Conservation (phyloP, 2,888 invertebrate genomes). For the Calliopum simillimum region DNA sequence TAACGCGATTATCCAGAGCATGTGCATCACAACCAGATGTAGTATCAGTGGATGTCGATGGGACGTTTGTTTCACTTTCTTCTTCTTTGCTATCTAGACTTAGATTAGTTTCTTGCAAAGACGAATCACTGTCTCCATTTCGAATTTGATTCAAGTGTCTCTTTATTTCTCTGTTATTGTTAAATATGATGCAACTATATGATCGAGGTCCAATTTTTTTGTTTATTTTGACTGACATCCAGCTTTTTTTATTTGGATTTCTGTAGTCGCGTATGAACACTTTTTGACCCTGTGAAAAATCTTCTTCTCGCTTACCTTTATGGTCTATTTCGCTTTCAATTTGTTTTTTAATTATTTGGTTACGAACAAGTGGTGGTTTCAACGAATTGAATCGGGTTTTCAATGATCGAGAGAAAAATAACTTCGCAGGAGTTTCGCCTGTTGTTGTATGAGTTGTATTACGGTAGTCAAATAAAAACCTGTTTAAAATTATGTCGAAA, state of each 20-base stretch:
- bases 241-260: constrained; percentile 28
- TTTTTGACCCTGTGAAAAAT: constrained; percentile 32
- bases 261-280: constrained; percentile 40
- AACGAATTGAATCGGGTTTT: constrained; percentile 16
- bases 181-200: neutral
- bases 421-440: constrained; percentile 35
- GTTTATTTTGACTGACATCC: constrained; percentile 8
- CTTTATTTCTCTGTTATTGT: constrained; percentile 15
- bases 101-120: no score
- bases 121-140: no score
- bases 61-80: no score
- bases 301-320: constrained; percentile 36
- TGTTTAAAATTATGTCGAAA: constrained; percentile 37
- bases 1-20: no score
- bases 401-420: constrained; percentile 29
- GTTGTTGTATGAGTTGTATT: constrained; percentile 30
- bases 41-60: no score
- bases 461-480: no score
- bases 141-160: constrained; percentile 26
- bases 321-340: constrained; percentile 24
- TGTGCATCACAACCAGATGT: no score
- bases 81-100: no score
- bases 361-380: no score
- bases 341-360: constrained; percentile 36
- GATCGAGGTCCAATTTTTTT: neutral